Base-by-base conservation (phyloP, 2,113 vertebrate genomes). In the Gavia stellata region DNA sequence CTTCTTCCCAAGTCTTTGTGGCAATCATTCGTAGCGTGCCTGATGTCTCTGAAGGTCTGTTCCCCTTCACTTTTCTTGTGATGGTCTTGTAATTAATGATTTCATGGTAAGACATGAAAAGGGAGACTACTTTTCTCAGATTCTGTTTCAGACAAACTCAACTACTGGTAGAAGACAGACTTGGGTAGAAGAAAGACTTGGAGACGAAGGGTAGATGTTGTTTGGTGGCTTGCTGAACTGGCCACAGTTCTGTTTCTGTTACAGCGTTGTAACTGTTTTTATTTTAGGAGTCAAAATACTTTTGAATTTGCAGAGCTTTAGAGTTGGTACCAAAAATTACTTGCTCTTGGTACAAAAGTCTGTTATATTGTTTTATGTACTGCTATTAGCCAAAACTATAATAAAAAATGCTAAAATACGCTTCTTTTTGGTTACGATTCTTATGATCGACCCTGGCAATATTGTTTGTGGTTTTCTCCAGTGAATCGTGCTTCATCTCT, bases 341-440 rank as follows among this genome's bases (percentile, higher is more conserved):
- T 96, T 85, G 19, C 42, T 92, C 44, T 94, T 81, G 66, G 44
- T 95, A 94, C 66, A 95, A 56, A 92, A 78, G 17, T 34, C 28
- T 88, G 14, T 77, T 93, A 56, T 90, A 59, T 75, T 52, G 49
- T 45, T 90, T 89, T 58, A 73, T 94, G 84, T 97, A 95, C 47
- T 96, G 52, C 72, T 23, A 58, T 72, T 94, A 96, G 62, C 79
- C 79, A 88, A 92, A 71, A 86, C 23, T n/a, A 9, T 92, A 97
- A 96, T 97, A 97, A 97, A 96, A 96, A 84, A 36, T 78, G 31
- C 59, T 59, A 31, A 94, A 92, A 77, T 36, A 38, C 20, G 23
- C 3, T 14, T 56, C 34, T 31, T 17, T 55, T 59, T 31, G 47
- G 9, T 79, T 55, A 25, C 13, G 33, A 45, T 81, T 94, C 24